These are phyloP conservation scores for Lophotis ruficrista DNA, from an alignment of 2,113 vertebrate species.

Conservation along the genomic window DNA sequence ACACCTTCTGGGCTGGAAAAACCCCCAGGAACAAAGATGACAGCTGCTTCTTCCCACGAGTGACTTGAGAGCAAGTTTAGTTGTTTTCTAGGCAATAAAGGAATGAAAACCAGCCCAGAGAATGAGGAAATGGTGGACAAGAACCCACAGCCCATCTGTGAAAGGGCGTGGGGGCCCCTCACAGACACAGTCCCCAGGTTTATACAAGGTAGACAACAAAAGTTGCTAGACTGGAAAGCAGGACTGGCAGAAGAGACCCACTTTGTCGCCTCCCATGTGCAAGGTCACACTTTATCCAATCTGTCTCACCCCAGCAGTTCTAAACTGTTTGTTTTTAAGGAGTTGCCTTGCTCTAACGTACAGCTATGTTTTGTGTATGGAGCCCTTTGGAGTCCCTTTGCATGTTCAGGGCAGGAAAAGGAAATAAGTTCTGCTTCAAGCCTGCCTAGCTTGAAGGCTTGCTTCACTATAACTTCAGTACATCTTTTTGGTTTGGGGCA, in stretches of 20 bases:
- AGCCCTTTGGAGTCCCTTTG: neutral
- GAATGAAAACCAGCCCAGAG: neutral
- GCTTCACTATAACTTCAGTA: neutral
- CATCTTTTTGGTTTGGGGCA: neutral
- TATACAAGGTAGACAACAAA: neutral
- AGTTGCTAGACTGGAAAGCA: neutral
- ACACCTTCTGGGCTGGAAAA: neutral
- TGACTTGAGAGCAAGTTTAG: neutral
- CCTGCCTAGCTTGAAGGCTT: neutral
- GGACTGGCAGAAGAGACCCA: neutral
- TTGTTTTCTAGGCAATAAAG: neutral
- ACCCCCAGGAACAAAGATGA: neutral
- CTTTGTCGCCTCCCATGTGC: too few species aligned
- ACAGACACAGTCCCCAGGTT: rapidly evolving
- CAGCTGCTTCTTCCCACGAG: neutral
- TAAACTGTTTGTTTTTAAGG: neutral
- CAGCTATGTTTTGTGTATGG: neutral
- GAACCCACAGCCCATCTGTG: neutral
- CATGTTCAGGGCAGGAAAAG: neutral
- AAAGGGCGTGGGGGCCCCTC: neutral
- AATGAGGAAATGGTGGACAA: neutral
- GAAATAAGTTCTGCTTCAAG: neutral
- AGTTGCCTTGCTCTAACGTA: neutral
- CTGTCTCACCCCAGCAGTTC: neutral
- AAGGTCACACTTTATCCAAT: neutral